phyloP scores from a whole-genome alignment of 30 jellyfish, hydroid and myxozoan genomes.

The Hydra vulgaris region DNA sequence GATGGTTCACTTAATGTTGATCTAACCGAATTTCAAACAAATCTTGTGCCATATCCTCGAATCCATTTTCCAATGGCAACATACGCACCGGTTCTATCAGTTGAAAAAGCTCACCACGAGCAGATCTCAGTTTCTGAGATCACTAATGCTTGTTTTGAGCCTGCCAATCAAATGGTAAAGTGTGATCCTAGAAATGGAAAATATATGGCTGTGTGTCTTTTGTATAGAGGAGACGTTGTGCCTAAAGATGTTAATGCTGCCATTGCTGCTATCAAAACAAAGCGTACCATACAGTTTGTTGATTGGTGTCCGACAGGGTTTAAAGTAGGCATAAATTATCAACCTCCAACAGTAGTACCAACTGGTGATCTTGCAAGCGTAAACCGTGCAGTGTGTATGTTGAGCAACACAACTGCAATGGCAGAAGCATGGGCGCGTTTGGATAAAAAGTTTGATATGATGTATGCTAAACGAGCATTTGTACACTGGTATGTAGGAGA shows the following conservation, averaged over 20 bases:
- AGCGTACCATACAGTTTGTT: conserved; percentile 70
- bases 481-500: conserved; percentile 90
- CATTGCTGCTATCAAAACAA: conserved; percentile 60
- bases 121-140: conserved; percentile 56
- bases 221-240: conserved; percentile 85
- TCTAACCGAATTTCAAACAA: conserved; percentile 75
- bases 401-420: conserved; percentile 76
- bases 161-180: conserved; percentile 80
- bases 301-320: conserved; percentile 88
- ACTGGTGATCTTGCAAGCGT: conserved; percentile 62
- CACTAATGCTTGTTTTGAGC: conserved; percentile 70
- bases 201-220: conserved; percentile 85
- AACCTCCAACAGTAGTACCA: conserved; percentile 65
- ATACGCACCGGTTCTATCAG: conserved; percentile 78
- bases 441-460: conserved; percentile 70
- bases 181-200: conserved; percentile 90
- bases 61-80: conserved; percentile 87
- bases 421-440: conserved; percentile 80
- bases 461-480: conserved; percentile 71
- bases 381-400: conserved; percentile 67
- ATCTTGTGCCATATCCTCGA: conserved; percentile 81
- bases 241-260: conserved; percentile 89
- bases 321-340: conserved; percentile 69
- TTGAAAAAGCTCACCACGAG: conserved; percentile 83
- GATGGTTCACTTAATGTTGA: conserved; percentile 91